Evolutionary conservation across 2,797 vertebrate species (phyloP), one percentile per base, ranked within the genome.

Genomic region (Diplodus sargus): DNA sequence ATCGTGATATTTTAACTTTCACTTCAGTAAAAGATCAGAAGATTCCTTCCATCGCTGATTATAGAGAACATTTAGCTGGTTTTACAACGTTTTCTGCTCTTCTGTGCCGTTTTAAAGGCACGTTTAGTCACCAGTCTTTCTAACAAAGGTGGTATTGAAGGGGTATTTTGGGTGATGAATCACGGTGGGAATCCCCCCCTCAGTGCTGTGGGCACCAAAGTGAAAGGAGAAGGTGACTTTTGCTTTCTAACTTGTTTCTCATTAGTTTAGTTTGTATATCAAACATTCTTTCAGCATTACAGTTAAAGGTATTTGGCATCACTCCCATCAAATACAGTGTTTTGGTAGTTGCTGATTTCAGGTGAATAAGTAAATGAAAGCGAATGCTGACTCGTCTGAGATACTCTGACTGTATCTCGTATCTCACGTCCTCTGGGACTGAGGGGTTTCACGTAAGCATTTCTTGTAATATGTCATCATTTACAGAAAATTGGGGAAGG

Each of bases 401-500:
- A n/a, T n/a, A n/a, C n/a, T n/a, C n/a, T n/a, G n/a, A n/a, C n/a
- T 68, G 1, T 39, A 53, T 49, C 0, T 69, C 10, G 16, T 5
- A 3, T 18, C 15, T 58, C 6, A 56, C 11, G n/a, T 60, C 28
- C 18, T 15, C 22, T 18, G 48, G 20, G 54, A 59, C 43, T 49
- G 23, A 1, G 18, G 8, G 28, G 18, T 14, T 13, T 73, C 56
- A 42, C 17, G 64, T 84, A 63, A 48, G 14, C 11, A 3, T 72
- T 89, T 79, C 48, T 76, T 76, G 42, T 72, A 57, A 81, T 18
- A 67, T 25, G 5, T 2, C 43, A 18, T 76, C 25, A 78, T 4
- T 87, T 84, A 68, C 48, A 22, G 25, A 70, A 88, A 90, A 67
- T 0, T 25, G 47, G 12, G 20, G 51, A 74, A 66, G 71, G 65